Evolutionary conservation across 2,888 invertebrate genomes (phyloP).

Genomic region (Strigamia crassipes): DNA sequence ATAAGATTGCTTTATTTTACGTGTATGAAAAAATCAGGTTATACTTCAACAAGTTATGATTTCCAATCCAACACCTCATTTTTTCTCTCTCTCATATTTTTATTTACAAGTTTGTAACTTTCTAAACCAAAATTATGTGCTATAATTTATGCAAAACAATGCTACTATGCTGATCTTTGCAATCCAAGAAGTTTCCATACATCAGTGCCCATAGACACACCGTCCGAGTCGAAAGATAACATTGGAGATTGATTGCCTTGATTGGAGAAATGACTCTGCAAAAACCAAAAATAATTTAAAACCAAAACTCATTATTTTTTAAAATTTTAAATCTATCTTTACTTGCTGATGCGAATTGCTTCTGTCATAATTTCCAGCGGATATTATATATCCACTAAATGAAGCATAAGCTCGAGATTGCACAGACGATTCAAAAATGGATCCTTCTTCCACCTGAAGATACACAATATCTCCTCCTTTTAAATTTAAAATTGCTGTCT

Average conservation of each 20-base stretch:
- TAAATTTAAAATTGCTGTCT: slow-evolving; percentile 47
- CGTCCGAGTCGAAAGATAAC: slow-evolving; percentile 13
- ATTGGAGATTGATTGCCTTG: not conserved
- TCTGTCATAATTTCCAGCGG: not conserved
- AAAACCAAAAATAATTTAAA: too few relatives aligned
- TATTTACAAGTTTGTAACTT: not conserved
- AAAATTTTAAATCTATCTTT: too few relatives aligned
- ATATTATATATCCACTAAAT: slow-evolving; percentile 47
- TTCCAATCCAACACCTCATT: too few relatives aligned
- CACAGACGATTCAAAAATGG: slow-evolving; percentile 49
- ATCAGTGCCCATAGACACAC: not conserved
- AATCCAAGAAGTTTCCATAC: slow-evolving; percentile 12
- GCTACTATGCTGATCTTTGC: not conserved
- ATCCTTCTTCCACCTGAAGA: slow-evolving; percentile 50
- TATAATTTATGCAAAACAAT: too few relatives aligned
- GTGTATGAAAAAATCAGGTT: too few relatives aligned
- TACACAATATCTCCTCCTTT: slow-evolving; percentile 49
- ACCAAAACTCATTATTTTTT: too few relatives aligned
- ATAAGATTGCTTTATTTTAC: too few relatives aligned
- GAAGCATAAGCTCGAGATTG: slow-evolving; percentile 48
- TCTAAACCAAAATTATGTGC: not conserved
- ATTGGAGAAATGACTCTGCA: slow-evolving; percentile 23
- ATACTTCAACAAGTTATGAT: too few relatives aligned
- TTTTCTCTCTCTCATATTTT: not conserved
- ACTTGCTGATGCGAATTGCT: not conserved